Evolutionary conservation across 2,888 invertebrate species (phyloP), one percentile per base, ranked within the genome.

Genomic region (Cactoblastis cactorum): DNA sequence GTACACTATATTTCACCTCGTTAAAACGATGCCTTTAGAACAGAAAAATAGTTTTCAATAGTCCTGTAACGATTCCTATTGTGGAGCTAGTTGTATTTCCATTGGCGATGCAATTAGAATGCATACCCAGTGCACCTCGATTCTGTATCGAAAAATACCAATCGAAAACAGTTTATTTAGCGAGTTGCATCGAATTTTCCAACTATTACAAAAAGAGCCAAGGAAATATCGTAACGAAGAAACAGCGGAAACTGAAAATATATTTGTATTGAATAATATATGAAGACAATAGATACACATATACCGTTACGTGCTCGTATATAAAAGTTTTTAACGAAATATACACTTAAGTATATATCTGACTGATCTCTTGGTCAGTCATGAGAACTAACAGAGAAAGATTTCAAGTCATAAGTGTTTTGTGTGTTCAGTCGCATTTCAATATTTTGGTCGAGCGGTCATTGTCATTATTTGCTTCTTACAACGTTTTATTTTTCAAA

Each of bases 41-140:
- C 17, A 17, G 18, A 14, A 45, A 45, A 33, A 46, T 46, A 46
- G 35, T 46, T 46, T 35, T 19, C 18, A 22, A 46, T 46, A 9
- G 33, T 19, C 14, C 14, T 14, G 19, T 46, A 35, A 22, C 22
- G 35, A 19, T 35, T 34, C 18, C 33, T 3, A 34, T 47, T 47
- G 47, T 37, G 8, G 19, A 34, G 24, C 11, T 47, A 22, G 22
- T 15, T 37, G 35, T 38, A 38, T 48, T 48, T 37, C 24, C 35
- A 48, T 48, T 48, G 47, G 28, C 35, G 37, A 37, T 28, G 37
- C 47, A 37, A 37, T 48, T 48, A 48, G 37, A 48, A 48, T 48
- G 37, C 47, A 48, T 28, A 48, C 37, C 22, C 22, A 3, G 38
- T 15, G 24, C 9, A 14, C 9, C 12, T 37, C 24, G 22, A 38